Evolutionary conservation across 1,140 invertebrate species (phyloP).

Genomic region (Carposina sasakii): DNA sequence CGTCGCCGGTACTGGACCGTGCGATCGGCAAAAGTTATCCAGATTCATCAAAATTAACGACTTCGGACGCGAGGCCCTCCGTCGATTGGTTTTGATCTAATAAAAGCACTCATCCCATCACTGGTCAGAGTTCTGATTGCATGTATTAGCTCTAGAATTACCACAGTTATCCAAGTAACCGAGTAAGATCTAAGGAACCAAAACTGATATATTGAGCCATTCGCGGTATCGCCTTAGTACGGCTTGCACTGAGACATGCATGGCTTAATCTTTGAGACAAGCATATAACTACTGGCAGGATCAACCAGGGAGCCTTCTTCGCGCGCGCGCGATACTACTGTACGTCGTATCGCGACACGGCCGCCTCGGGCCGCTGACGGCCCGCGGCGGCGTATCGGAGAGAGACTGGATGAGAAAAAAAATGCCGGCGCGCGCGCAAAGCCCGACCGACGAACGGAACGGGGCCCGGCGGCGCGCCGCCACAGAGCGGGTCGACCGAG

Average conservation of each 20-base stretch:
- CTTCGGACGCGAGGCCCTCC: slow-evolving; percentile 71
- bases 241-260: slow-evolving; percentile 84
- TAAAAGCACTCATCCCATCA: slow-evolving; percentile 81
- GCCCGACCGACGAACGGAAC: no score
- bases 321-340: no score
- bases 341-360: no score
- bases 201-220: slow-evolving; percentile 88
- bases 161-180: slow-evolving; percentile 91
- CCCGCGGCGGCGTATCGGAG: no score
- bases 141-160: slow-evolving; percentile 91
- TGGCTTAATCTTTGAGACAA: slow-evolving; percentile 87
- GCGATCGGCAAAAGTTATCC: slow-evolving; percentile 86
- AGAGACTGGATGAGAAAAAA: no score
- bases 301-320: slow-evolving; percentile 77
- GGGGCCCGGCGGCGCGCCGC: no score
- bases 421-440: no score
- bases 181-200: slow-evolving; percentile 80
- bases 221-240: slow-evolving; percentile 82
- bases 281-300: slow-evolving; percentile 85
- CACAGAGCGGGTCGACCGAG: no score
- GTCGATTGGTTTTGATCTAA: slow-evolving; percentile 73
- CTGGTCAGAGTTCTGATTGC: slow-evolving; percentile 79
- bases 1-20: slow-evolving; percentile 82
- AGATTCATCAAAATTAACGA: slow-evolving; percentile 82
- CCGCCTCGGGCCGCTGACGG: no score